Evolutionary conservation across 2,113 vertebrate genomes (phyloP), one percentile per base, ranked within the genome.

Genomic region (Variabilichromis moorii): DNA sequence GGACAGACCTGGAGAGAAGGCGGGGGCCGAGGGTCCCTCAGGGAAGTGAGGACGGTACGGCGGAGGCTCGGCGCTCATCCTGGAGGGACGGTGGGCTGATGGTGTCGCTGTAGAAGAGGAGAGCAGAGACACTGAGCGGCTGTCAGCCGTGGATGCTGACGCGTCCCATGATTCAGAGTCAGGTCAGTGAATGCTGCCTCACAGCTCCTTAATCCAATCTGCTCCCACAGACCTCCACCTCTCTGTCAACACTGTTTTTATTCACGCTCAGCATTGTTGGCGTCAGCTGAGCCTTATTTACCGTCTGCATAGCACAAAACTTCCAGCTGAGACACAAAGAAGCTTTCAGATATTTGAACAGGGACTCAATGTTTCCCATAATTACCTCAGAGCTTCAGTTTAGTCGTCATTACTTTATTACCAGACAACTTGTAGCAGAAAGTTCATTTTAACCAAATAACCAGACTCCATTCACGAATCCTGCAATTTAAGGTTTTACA

Each of bases 51-150:
- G 91, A 13, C 21, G 40, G 26, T 91, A 92, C 1, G 91, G 90
- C 16, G 93, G 93, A n/a, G 91, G 90, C 21, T 73, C 93, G 26
- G 78, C 4, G 28, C 28, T 91, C 93, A 94, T 94, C 81, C 71
- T 78, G 81, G 79, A 17, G 21, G 51, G 79, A n/a, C 33, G 21
- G 45, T 24, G 1, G 9, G 24, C 42, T 31, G 71, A 19, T 50
- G 37, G 68, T 3, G 71, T 50, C 4, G 6, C 45, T 50, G 42
- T 78, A 6, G 26, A 28, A 50, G 71, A 76, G 14, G 16, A 50
- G 5, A 50, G 71, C 40, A 73, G 26, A 50, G 45, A 31, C 10
- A 76, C 40, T 47, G 13, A 42, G 61, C 4, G 0, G 31, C 31
- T 13, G 33, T 37, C 1, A 21, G 21, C 21, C 3, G 13, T 26